Evolutionary conservation across 2,797 vertebrate genomes (phyloP).

Genomic region (Oryzias sinensis): DNA sequence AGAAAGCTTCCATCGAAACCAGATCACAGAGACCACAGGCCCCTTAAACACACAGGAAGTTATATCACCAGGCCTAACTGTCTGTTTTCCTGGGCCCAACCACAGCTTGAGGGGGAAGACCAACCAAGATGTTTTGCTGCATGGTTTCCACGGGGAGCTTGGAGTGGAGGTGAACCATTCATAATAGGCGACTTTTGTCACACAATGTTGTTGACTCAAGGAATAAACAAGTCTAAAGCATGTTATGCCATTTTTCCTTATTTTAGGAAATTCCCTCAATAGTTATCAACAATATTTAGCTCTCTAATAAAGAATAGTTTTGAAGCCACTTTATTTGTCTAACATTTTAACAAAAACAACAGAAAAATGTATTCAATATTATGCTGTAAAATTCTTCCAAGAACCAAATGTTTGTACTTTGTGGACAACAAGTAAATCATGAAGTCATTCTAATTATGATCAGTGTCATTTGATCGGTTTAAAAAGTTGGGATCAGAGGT

Average conservation of each 20-base stretch:
- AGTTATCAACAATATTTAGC: too few species aligned
- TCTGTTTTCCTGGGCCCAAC: slow-evolving; percentile 43
- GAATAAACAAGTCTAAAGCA: too few species aligned
- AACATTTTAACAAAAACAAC: slow-evolving; percentile 37
- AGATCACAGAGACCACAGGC: slow-evolving; percentile 75
- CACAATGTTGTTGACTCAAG: too few species aligned
- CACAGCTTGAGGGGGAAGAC: slow-evolving; percentile 45
- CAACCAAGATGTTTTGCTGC: slow-evolving; percentile 27
- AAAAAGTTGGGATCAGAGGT: slow-evolving; percentile 9
- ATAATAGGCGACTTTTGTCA: too few species aligned
- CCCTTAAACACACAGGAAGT: slow-evolving; percentile 68
- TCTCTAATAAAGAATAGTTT: not conserved
- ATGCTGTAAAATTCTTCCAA: slow-evolving; percentile 13
- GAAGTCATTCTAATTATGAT: slow-evolving; percentile 30
- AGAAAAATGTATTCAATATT: slow-evolving; percentile 17
- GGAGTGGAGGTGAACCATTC: too few species aligned
- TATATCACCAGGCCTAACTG: slow-evolving; percentile 60
- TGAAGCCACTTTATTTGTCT: slow-evolving; percentile 19
- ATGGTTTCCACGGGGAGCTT: slow-evolving; percentile 23
- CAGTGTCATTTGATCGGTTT: slow-evolving; percentile 37
- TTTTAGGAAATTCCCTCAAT: too few species aligned
- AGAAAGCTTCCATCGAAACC: slow-evolving; percentile 67
- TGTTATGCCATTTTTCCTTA: too few species aligned
- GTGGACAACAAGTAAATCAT: slow-evolving; percentile 25
- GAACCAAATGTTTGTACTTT: slow-evolving; percentile 23